Evolutionary conservation across 2,113 vertebrate genomes (phyloP), one percentile per base, ranked within the genome.

Genomic region (Albula glossodonta): DNA sequence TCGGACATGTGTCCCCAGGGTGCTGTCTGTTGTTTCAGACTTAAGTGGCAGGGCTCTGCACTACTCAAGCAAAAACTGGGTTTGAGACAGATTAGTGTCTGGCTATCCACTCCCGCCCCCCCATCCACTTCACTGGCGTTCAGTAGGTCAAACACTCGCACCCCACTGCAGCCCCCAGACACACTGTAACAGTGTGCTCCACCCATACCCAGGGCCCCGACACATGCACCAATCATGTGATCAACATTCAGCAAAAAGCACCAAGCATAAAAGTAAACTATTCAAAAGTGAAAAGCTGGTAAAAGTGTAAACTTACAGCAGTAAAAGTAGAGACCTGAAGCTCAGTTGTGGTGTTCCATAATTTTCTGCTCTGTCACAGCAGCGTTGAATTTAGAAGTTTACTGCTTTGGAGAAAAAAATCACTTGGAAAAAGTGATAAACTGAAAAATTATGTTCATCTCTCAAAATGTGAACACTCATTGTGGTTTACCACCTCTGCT

Each of bases 21-120:
- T n/a, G 70, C 7, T 22, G 52, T 13, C 52, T 79, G 31, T 57
- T 78, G 66, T 84, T 78, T 31, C 74, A 84, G 51, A 50, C 31
- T 74, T 31, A n/a, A n/a, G 17, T 10, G 51, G 52, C 15, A 15
- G 8, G 41, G 25, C n/a, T 9, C 51, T n/a, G 7, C 51, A 80
- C 25, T 50, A 31, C 15, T 79, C 84, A 56, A 41, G 17, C 84
- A 60, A 51, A 84, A 84, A 74, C 8, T 56, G 31, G 52, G 84
- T 56, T 78, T 48, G 52, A 79, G 22, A 41, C 15, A 8, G 31
- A 79, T 85, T 79, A 79, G 19, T 22, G 31, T 31, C 31, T 51
- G 50, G n/a, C 3, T 52, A 78, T 25, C 13, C 60, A 63, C 66
- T 12, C 60, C 19, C 1, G 22, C 51, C 51, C 80, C 0, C 49